These are phyloP conservation scores for Apotomis capreana DNA, from an alignment of 2,888 invertebrate species.

Conservation along the genomic window DNA sequence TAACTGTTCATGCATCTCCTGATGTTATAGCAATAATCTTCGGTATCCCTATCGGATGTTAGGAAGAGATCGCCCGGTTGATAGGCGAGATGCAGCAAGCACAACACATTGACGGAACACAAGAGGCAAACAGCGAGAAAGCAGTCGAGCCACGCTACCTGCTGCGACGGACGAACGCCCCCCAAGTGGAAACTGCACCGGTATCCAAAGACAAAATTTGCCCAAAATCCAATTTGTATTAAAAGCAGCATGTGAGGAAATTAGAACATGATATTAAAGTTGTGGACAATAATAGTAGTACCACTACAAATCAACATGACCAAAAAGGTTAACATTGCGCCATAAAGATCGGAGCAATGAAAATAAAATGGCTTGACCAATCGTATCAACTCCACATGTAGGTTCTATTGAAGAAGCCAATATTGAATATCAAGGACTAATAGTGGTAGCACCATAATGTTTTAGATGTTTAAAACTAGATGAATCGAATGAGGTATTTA, in stretches of 20 bases:
- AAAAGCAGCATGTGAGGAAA: constrained; percentile 81
- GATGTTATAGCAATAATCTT: constrained; percentile 69
- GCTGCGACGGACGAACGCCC: constrained; percentile 86
- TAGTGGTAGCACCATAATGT: constrained; percentile 35
- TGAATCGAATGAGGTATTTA: constrained; percentile 28
- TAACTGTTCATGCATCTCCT: constrained; percentile 55
- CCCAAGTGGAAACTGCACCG: constrained; percentile 81
- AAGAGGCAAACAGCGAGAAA: constrained; percentile 86
- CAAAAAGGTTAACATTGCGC: not conserved
- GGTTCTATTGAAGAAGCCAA: constrained; percentile 20
- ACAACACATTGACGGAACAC: constrained; percentile 86
- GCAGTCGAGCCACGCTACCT: constrained; percentile 91
- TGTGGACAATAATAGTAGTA: constrained; percentile 33
- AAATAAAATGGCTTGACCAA: constrained; percentile 8
- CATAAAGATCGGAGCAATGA: not conserved
- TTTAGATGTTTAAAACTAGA: constrained; percentile 18
- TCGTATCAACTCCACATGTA: not conserved
- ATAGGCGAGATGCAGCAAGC: constrained; percentile 85
- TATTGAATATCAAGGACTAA: constrained; percentile 4
- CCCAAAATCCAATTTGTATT: constrained; percentile 67
- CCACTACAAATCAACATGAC: constrained; percentile 28
- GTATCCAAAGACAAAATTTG: constrained; percentile 60
- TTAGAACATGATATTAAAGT: constrained; percentile 64
- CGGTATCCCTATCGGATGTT: constrained; percentile 66
- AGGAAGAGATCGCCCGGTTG: constrained; percentile 56